Evolutionary conservation across 2,113 vertebrate species (phyloP).

Genomic region (Tragelaphus scriptus): DNA sequence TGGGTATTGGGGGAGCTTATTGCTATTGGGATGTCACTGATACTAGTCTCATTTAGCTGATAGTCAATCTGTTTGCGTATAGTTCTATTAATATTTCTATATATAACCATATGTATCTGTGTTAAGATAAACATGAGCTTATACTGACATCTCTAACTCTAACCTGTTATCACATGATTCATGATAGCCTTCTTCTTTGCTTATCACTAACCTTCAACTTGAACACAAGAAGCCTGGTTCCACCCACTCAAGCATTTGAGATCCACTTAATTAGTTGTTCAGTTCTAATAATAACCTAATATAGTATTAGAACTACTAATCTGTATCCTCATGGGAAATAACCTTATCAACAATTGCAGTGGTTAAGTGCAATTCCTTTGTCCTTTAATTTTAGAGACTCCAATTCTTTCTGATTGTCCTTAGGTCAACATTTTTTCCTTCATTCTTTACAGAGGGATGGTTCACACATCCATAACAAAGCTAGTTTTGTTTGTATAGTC

Average conservation of each 20-base stretch:
- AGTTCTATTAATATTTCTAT: not conserved
- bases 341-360: not conserved
- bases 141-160: not conserved
- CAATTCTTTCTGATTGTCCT: not conserved
- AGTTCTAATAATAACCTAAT: not conserved
- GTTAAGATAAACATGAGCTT: not conserved
- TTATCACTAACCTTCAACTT: not conserved
- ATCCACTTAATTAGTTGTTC: not conserved
- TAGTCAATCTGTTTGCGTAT: not conserved
- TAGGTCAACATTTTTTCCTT: not conserved
- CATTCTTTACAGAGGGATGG: accelerated
- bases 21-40: not conserved
- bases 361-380: not conserved
- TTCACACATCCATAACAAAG: not conserved
- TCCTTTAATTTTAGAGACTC: not conserved
- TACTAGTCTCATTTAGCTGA: not conserved
- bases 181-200: not conserved
- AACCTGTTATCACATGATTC: not conserved
- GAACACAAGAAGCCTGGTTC: not conserved
- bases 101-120: not conserved
- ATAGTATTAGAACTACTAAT: not conserved
- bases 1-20: not conserved
- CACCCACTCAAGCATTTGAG: not conserved
- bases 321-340: not conserved
- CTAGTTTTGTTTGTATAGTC: not conserved